Percentiles rank a stretch among this genome's conserved stretches.
Evolutionary conservation across 2,888 invertebrate species (phyloP).

Genomic region (Xanthorhoe designata): DNA sequence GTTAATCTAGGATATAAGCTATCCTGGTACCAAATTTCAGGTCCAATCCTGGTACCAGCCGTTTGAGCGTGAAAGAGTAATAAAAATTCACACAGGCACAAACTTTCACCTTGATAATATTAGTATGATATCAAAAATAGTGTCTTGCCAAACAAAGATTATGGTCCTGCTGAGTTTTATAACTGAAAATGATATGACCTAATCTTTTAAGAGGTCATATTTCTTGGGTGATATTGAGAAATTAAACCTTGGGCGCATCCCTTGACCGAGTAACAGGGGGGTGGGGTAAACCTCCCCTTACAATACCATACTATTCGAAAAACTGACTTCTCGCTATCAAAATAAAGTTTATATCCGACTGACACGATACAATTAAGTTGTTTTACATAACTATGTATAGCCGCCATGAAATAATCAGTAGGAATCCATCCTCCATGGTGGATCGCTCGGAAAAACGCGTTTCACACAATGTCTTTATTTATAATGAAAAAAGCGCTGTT

Average conservation of each 20-base stretch:
- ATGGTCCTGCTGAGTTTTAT: too few relatives aligned
- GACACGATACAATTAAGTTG: slow-evolving; percentile 55
- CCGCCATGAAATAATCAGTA: slow-evolving; percentile 80
- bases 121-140: too few relatives aligned
- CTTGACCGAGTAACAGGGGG: slow-evolving; percentile 51
- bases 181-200: not conserved
- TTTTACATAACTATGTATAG: slow-evolving; percentile 69
- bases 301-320: slow-evolving; percentile 40
- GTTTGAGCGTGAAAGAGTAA: too few relatives aligned
- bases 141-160: too few relatives aligned
- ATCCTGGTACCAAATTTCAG: too few relatives aligned
- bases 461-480: slow-evolving; percentile 42
- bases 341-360: slow-evolving; percentile 45
- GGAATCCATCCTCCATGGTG: slow-evolving; percentile 49
- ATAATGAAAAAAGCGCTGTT: slow-evolving; percentile 25
- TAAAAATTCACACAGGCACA: too few relatives aligned
- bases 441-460: slow-evolving; percentile 26
- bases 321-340: slow-evolving; percentile 19
- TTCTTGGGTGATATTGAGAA: not conserved
- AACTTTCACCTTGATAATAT: too few relatives aligned
- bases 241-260: slow-evolving; percentile 11
- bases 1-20: too few relatives aligned
- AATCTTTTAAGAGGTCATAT: not conserved
- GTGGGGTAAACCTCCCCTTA: slow-evolving; percentile 53
- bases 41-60: too few relatives aligned